Evolutionary conservation across 2,888 invertebrate species (phyloP).

Genomic region (Eucriotettix oculatus): DNA sequence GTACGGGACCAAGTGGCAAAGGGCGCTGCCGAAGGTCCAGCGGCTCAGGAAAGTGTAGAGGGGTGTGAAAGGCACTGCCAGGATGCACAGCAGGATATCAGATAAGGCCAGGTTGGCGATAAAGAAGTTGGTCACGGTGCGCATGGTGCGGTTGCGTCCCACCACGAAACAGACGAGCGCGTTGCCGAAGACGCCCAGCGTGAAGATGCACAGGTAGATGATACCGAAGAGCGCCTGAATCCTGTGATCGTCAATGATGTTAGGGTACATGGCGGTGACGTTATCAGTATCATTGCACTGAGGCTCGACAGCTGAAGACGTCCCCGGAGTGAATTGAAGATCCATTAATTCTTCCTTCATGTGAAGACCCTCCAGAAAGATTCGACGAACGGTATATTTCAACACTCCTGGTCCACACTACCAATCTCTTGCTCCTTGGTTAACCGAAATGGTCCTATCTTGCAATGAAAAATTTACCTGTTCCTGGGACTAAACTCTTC

Average conservation of each 20-base stretch:
- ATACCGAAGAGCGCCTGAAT: conserved; percentile 60
- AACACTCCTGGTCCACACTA: no score
- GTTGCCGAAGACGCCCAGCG: conserved; percentile 79
- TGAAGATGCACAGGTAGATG: conserved; percentile 65
- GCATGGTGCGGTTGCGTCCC: conserved; percentile 83
- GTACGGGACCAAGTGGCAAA: conserved; percentile 87
- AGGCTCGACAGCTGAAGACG: no score
- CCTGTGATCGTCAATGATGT: conserved; percentile 44
- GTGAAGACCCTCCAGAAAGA: no score
- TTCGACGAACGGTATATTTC: no score
- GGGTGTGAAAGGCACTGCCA: conserved; percentile 94
- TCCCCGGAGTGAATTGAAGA: no score
- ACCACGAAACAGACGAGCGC: conserved; percentile 88
- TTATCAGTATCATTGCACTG: no score
- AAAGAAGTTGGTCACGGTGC: conserved; percentile 94
- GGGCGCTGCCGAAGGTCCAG: conserved; percentile 82
- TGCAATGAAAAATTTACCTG: no score
- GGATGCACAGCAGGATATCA: conserved; percentile 80
- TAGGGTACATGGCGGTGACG: conserved; percentile 16
- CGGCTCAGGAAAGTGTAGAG: conserved; percentile 72
- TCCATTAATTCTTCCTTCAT: no score
- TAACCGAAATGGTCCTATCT: no score
- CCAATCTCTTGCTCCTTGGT: no score
- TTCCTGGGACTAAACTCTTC: no score
- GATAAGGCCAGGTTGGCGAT: conserved; percentile 92